Base-by-base conservation (phyloP, 1,140 invertebrate species). In the Pissodes strobi region DNA sequence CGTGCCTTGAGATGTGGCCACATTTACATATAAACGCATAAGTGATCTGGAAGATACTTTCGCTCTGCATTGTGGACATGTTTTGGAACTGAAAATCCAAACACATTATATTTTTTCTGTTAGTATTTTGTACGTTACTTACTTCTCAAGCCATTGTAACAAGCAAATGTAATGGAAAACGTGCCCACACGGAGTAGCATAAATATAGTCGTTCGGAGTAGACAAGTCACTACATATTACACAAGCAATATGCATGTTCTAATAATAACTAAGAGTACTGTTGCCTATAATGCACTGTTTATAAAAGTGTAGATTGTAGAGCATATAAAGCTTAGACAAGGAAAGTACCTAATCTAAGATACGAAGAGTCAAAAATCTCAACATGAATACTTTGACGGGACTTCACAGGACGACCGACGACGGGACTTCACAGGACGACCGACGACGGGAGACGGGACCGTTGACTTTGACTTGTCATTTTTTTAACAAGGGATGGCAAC, bases 61-160 rank as follows among this genome's bases (percentile, higher is more conserved):
- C 46, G 83, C 79, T 2, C 89, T 81, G 72, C 89, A 90, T 79
- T 90, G 86, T 1, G 89, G 89, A 71, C 89, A 90, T 23, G 84
- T 83, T 73, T 86, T 82, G 67, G 81, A 83, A 77, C 81, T 81
- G 70, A 71, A 73, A 73, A 64, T 21, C 5, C 5, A 63, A 43
- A n/a, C n/a, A n/a, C n/a, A n/a, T n/a, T n/a, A n/a, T 30, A 30
- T 12, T 30, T 4, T 4, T 6, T 12, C 25, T 13, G 41, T 23
- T 30, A 41, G 23, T 12, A 4, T 39, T 13, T 13, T 37, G 3
- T 13, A 5, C 13, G n/a, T n/a, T 66, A 41, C 19, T 67, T 81
- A 89, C 88, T 85, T 84, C 71, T 85, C 82, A 6, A 89, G 80
- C 88, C 88, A 90, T 65, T 85, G 80, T n/a, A 78, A 77, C 1